Evolutionary conservation across 2,888 invertebrate genomes (phyloP).

Genomic region (Baronia brevicornis): DNA sequence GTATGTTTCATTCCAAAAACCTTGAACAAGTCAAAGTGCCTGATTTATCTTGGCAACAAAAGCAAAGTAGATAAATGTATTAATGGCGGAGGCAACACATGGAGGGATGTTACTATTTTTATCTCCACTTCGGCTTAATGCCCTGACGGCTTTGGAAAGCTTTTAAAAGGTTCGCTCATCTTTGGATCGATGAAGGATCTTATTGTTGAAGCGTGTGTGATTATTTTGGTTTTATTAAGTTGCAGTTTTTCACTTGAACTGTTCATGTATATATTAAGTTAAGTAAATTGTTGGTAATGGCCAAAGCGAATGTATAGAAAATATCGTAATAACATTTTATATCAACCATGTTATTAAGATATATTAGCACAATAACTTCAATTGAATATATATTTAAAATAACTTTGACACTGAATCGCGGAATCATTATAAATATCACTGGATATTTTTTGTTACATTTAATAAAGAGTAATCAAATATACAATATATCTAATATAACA

Average conservation of each 20-base stretch:
- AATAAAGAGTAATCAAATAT: too few relatives aligned
- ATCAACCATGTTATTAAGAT: too few relatives aligned
- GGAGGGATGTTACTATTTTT: constrained; percentile 51
- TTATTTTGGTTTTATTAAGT: constrained; percentile 18
- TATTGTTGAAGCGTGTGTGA: constrained; percentile 23
- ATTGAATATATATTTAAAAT: too few relatives aligned
- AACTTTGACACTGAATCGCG: too few relatives aligned
- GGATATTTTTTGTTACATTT: too few relatives aligned
- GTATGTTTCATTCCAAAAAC: constrained; percentile 44
- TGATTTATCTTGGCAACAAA: constrained; percentile 62
- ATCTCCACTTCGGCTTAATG: constrained; percentile 60
- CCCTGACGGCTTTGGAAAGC: constrained; percentile 49
- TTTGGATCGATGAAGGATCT: constrained; percentile 46
- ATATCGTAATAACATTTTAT: too few relatives aligned
- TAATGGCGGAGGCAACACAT: constrained; percentile 55
- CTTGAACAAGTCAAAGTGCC: constrained; percentile 52
- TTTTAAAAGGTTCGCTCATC: constrained; percentile 61
- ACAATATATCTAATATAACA: too few relatives aligned
- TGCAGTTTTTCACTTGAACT: constrained; percentile 8
- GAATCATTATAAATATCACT: too few relatives aligned
- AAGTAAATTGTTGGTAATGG: neutral
- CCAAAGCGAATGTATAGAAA: too few relatives aligned
- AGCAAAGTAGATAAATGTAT: constrained; percentile 60
- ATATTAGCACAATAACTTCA: too few relatives aligned
- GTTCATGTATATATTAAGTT: constrained; percentile 6